phyloP scores from a whole-genome alignment of 92 coral and sea anemone species.

The Actinernus sp. region DNA sequence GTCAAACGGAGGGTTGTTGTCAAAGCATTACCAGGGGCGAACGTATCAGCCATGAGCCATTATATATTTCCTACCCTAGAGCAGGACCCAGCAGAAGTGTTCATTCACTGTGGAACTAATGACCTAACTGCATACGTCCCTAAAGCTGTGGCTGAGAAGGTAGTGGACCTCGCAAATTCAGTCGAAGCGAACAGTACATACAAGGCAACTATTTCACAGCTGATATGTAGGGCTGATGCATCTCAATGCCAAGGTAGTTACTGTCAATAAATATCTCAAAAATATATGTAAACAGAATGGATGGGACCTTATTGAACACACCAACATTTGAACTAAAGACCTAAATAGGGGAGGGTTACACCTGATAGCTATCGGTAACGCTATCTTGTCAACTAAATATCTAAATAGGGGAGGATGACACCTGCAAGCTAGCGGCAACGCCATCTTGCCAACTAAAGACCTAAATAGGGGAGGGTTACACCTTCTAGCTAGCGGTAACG shows the following conservation, averaged over 20 bases:
- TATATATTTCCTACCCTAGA: constrained; percentile 10
- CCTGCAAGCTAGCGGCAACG: not conserved
- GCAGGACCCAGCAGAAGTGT: not conserved
- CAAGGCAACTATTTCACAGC: too few species aligned
- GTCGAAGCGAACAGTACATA: too few species aligned
- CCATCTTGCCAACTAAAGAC: not conserved
- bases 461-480: not conserved
- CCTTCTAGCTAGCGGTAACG: not conserved
- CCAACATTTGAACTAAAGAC: too few species aligned
- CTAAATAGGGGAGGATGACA: not conserved
- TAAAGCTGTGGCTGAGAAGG: constrained; percentile 2
- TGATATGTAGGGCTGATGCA: too few species aligned
- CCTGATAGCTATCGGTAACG: too few species aligned
- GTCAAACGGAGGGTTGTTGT: constrained; percentile 4
- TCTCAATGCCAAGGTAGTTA: too few species aligned
- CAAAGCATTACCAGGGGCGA: constrained; percentile 11
- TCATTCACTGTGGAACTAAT: constrained; percentile 4
- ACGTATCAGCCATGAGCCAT: constrained; percentile 8
- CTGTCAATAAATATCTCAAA: too few species aligned
- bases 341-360: too few species aligned
- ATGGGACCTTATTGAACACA: too few species aligned
- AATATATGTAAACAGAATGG: too few species aligned
- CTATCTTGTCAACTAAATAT: not conserved
- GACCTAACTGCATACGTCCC: not conserved
- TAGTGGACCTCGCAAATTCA: constrained; percentile 4